Evolutionary conservation across 2,888 invertebrate genomes (phyloP).

Genomic region (Lucinisca nassula): DNA sequence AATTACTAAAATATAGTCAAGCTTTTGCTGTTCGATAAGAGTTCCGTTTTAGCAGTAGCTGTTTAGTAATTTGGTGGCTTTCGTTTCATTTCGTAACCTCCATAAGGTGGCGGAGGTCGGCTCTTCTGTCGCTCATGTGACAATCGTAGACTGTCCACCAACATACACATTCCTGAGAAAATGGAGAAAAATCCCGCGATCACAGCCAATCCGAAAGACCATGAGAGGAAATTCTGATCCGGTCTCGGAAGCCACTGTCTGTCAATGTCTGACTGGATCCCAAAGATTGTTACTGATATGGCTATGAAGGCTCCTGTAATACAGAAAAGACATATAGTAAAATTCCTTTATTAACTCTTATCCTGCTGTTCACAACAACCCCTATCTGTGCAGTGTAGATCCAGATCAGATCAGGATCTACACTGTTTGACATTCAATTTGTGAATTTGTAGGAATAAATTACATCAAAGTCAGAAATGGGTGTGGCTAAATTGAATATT

Average conservation of each 20-base stretch:
- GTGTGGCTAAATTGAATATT: too few relatives aligned
- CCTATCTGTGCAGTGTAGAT: too few relatives aligned
- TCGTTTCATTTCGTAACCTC: slow-evolving; percentile 65
- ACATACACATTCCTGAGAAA: slow-evolving; percentile 81
- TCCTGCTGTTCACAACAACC: not conserved
- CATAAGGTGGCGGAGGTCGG: slow-evolving; percentile 50
- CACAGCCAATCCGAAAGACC: slow-evolving; percentile 96
- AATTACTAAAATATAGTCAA: too few relatives aligned
- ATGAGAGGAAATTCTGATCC: slow-evolving; percentile 97
- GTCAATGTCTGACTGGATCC: slow-evolving; percentile 92
- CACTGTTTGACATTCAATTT: too few relatives aligned
- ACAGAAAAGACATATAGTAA: not conserved
- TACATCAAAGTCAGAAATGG: too few relatives aligned
- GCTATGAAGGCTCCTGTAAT: slow-evolving; percentile 93
- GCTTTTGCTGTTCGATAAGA: too few relatives aligned
- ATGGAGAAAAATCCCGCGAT: slow-evolving; percentile 89
- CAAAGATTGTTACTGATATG: slow-evolving; percentile 92
- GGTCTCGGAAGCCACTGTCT: slow-evolving; percentile 96
- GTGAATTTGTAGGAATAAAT: too few relatives aligned
- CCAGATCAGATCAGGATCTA: too few relatives aligned
- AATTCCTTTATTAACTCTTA: not conserved
- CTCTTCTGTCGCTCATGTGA: slow-evolving; percentile 32
- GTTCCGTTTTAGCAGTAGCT: too few relatives aligned
- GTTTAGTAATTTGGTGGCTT: slow-evolving; percentile 63
- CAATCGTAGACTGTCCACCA: slow-evolving; percentile 72